Conservation (phyloP, 2,113 vertebrate genomes). For the Ranitomeya imitator region DNA sequence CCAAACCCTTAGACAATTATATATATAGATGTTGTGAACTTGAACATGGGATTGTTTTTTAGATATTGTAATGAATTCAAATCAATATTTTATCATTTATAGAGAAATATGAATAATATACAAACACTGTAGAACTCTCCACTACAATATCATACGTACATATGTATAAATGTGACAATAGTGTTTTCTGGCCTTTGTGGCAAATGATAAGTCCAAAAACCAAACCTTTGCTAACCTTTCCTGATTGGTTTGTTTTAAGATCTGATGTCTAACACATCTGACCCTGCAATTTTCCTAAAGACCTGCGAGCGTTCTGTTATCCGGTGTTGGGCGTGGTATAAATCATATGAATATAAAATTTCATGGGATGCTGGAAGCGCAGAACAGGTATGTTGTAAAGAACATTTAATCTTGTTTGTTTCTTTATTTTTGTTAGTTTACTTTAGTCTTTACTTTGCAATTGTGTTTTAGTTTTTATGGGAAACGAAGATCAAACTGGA, state of each 20-base stretch:
- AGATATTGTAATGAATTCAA: too few species aligned
- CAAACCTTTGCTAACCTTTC: not conserved
- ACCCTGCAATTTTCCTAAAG: constrained; percentile 71
- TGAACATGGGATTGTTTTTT: too few species aligned
- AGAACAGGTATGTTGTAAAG: constrained; percentile 67
- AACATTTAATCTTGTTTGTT: not conserved
- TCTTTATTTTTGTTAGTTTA: not conserved
- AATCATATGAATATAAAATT: constrained; percentile 64
- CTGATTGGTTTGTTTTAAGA: constrained; percentile 67
- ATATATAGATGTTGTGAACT: too few species aligned
- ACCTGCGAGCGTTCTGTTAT: constrained; percentile 74
- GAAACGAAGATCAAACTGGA: too few species aligned
- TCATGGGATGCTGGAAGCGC: constrained; percentile 64
- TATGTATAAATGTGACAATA: too few species aligned
- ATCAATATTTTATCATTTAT: too few species aligned
- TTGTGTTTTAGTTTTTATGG: not conserved
- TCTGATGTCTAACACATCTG: constrained; percentile 67
- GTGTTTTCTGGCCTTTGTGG: too few species aligned
- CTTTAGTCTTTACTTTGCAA: not conserved
- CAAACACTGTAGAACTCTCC: too few species aligned
- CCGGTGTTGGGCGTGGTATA: constrained; percentile 70
- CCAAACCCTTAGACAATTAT: too few species aligned
- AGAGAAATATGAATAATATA: too few species aligned
- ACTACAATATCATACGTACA: too few species aligned
- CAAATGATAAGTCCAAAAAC: not conserved